phyloP scores from a whole-genome alignment of 1,140 invertebrate species.

The Holotrichia oblita region DNA sequence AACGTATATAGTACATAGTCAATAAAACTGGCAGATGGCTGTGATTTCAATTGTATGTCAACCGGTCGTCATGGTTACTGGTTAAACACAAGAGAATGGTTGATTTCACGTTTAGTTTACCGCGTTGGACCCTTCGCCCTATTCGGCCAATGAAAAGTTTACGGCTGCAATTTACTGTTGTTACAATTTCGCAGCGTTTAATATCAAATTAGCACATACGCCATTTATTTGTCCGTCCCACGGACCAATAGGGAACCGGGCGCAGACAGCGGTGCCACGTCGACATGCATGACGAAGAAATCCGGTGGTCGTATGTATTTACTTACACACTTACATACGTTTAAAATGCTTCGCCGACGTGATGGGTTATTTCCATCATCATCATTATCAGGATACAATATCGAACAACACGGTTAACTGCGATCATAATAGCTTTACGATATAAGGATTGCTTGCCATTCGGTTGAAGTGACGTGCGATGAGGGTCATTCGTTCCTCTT shows the following conservation, averaged over 20 bases:
- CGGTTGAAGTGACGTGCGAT: not conserved
- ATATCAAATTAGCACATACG: constrained; percentile 37
- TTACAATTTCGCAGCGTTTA: constrained; percentile 22
- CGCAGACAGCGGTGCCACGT: not conserved
- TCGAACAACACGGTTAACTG: not conserved
- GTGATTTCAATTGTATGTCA: constrained; percentile 19
- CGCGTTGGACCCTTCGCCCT: constrained; percentile 2
- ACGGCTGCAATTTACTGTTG: constrained; percentile 11
- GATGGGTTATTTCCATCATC: not conserved
- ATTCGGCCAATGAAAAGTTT: constrained; percentile 6
- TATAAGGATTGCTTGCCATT: not conserved
- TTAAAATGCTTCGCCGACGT: not conserved
- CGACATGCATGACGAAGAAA: not conserved
- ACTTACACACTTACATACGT: no score
- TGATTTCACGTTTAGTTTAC: not conserved
- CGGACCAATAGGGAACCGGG: constrained; percentile 21
- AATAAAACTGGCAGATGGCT: constrained; percentile 26
- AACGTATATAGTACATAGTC: not conserved
- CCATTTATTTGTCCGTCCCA: constrained; percentile 12
- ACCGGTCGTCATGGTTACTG: constrained; percentile 27
- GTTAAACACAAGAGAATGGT: constrained; percentile 17
- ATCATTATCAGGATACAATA: no score
- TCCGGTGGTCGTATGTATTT: not conserved
- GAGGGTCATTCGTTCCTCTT: not conserved
- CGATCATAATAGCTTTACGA: not conserved